A percentile compares a stretch with the other conserved stretches of the same genome.
phyloP scores from a whole-genome alignment of 2,888 invertebrate genomes.

The Macrophya alboannulata region DNA sequence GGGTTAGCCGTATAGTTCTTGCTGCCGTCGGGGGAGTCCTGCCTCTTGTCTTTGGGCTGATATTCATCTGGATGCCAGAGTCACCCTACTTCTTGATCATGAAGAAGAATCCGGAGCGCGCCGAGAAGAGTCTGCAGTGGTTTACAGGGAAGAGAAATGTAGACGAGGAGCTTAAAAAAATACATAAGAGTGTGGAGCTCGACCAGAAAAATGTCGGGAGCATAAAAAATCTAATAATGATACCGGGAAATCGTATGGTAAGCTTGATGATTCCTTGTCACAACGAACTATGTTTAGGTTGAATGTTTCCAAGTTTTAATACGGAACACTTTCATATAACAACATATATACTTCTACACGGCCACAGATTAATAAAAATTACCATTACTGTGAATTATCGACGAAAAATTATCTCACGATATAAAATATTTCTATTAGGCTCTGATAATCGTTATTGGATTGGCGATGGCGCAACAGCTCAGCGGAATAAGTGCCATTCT shows the following conservation, averaged over 20 bases:
- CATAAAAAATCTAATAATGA: slow-evolving; percentile 54
- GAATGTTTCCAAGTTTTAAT: background rate
- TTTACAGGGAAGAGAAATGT: slow-evolving; percentile 48
- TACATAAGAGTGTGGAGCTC: slow-evolving; percentile 22
- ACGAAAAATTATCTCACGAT: no score
- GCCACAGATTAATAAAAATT: no score
- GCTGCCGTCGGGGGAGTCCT: slow-evolving; percentile 36
- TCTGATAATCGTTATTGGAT: slow-evolving; percentile 47
- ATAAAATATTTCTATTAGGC: slow-evolving; percentile 49
- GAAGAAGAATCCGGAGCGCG: slow-evolving; percentile 39
- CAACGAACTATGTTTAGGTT: background rate
- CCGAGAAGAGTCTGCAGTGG: slow-evolving; percentile 58
- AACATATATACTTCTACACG: no score
- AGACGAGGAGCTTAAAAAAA: slow-evolving; percentile 46
- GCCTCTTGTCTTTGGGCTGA: slow-evolving; percentile 26
- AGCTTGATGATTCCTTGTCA: background rate
- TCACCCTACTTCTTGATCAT: slow-evolving; percentile 58
- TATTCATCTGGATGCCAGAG: slow-evolving; percentile 57
- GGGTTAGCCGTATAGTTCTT: slow-evolving; percentile 25
- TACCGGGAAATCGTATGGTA: slow-evolving; percentile 41
- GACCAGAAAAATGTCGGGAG: slow-evolving; percentile 46
- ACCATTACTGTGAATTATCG: no score
- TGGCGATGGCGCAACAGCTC: slow-evolving; percentile 60
- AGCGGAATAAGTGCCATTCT: slow-evolving; percentile 56
- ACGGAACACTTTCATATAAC: background rate